Percentiles rank a stretch among this genome's conserved stretches.
Evolutionary conservation across 2,888 invertebrate species (phyloP).

Genomic region (Drosophila pseudotakahashii): DNA sequence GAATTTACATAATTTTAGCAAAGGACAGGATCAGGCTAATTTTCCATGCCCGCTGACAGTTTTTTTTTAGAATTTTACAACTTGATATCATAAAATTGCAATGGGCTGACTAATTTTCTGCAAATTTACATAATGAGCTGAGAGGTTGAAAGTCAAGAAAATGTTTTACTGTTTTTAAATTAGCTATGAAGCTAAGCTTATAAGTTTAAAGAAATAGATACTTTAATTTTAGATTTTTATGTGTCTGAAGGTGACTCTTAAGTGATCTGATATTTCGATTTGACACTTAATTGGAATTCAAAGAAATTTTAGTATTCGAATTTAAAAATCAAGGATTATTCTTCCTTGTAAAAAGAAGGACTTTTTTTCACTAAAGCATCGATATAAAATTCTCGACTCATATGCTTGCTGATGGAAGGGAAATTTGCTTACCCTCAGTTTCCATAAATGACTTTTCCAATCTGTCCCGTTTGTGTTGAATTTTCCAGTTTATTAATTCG

Average conservation of each 20-base stretch:
- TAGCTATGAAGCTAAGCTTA: conserved; percentile 4
- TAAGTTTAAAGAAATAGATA: background rate
- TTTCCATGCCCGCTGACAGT: conserved; percentile 33
- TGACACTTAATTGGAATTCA: background rate
- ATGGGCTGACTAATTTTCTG: conserved; percentile 39
- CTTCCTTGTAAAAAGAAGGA: background rate
- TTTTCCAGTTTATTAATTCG: conserved; percentile 83
- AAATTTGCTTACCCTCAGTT: conserved; percentile 35
- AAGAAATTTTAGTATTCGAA: background rate
- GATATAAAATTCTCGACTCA: conserved; percentile 24
- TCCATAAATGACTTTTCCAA: conserved; percentile 51
- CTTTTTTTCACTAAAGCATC: background rate
- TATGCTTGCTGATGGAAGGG: conserved; percentile 24
- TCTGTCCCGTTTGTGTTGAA: conserved; percentile 62
- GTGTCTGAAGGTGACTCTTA: background rate
- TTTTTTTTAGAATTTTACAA: conserved; percentile 31
- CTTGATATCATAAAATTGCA: conserved; percentile 40
- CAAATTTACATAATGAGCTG: conserved; percentile 45
- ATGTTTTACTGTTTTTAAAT: conserved; percentile 27
- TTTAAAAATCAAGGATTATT: background rate
- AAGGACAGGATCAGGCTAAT: conserved; percentile 26
- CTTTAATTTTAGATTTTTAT: background rate
- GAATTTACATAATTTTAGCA: conserved; percentile 48
- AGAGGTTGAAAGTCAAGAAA: background rate
- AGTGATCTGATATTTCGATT: background rate